Conservation (phyloP, 2,113 vertebrate genomes). For the Tiliqua scincoides region DNA sequence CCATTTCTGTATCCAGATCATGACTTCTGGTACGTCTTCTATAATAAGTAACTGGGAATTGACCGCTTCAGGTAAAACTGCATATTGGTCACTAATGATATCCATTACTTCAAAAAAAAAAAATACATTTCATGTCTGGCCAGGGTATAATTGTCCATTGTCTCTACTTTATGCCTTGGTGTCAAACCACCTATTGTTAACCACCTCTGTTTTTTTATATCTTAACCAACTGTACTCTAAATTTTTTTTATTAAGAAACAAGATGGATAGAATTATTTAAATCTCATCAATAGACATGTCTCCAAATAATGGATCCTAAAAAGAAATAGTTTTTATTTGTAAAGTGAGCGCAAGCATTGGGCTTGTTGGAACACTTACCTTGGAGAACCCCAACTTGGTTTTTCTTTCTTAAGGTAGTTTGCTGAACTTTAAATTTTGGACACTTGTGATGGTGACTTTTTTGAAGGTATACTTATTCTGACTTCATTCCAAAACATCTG, state of each 20-base stretch:
- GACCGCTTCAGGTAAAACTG: not conserved
- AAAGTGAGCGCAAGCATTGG: not conserved
- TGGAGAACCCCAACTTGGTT: not conserved
- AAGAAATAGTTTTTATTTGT: not conserved
- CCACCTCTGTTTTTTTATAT: not conserved
- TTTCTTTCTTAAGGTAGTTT: not conserved
- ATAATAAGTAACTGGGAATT: too few species aligned
- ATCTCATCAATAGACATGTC: not conserved
- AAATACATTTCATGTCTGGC: not conserved
- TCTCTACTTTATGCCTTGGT: not conserved
- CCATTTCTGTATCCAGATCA: not conserved
- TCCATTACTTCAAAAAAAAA: not conserved
- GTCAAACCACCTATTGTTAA: not conserved
- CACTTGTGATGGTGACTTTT: not conserved
- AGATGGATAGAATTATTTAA: not conserved
- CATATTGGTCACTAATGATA: not conserved
- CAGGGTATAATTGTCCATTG: not conserved
- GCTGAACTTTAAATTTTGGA: not conserved
- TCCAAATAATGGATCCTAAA: too few species aligned
- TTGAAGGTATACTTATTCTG: not conserved
- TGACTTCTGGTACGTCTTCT: not conserved
- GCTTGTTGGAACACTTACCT: not conserved
- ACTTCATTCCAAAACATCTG: slow-evolving; percentile 5
- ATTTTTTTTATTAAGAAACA: not conserved
- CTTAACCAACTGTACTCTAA: not conserved